A percentile compares a stretch with the other conserved stretches of the same genome.
Conservation (phyloP, 2,113 vertebrate genomes). For the Neotoma lepida region DNA sequence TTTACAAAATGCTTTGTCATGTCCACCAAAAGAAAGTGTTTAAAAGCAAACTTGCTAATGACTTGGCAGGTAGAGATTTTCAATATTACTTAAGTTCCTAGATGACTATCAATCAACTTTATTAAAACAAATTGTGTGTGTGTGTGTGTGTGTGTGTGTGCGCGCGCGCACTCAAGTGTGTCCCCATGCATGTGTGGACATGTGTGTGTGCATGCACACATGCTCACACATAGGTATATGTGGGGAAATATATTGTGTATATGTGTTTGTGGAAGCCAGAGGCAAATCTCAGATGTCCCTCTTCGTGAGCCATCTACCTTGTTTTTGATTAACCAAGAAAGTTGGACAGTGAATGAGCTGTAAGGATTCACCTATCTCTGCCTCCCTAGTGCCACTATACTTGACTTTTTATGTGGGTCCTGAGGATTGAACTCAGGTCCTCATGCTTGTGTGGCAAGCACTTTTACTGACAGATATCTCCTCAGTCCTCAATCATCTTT, state of each 20-base stretch:
- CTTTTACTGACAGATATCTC: not conserved
- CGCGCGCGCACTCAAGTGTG: no score
- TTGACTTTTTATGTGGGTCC: not conserved
- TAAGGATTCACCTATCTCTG: not conserved
- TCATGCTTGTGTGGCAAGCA: not conserved
- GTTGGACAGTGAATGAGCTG: not conserved
- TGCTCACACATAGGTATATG: no score
- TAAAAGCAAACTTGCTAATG: not conserved
- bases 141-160: not conserved
- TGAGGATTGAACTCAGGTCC: not conserved
- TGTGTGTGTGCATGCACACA: not conserved
- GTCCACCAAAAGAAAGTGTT: not conserved
- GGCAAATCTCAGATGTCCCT: not conserved
- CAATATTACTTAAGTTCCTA: conserved; percentile 17
- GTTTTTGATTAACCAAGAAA: not conserved
- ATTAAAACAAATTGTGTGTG: not conserved
- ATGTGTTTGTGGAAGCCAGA: not conserved
- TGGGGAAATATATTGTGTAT: not conserved
- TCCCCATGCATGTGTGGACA: not conserved
- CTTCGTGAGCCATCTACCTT: not conserved
- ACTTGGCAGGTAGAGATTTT: not conserved
- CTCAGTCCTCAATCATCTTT: not conserved
- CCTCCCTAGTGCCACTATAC: not conserved
- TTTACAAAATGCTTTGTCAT: not conserved
- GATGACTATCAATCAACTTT: not conserved